Evolutionary conservation across 2,797 vertebrate genomes (phyloP).

Genomic region (Leptoclinus maculatus): DNA sequence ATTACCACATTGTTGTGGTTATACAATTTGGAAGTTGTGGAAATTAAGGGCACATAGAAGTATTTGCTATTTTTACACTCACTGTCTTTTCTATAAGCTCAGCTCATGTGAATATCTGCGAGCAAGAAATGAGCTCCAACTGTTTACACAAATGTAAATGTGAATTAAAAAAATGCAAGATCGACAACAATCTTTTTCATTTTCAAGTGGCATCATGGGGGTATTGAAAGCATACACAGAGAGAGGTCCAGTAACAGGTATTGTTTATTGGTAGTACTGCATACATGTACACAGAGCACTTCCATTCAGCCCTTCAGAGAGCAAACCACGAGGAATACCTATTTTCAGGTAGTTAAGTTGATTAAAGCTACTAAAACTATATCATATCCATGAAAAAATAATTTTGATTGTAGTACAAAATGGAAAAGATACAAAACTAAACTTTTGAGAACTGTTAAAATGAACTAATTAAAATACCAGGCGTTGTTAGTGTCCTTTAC

Average conservation of each 20-base stretch:
- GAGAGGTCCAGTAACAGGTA: constrained; percentile 58
- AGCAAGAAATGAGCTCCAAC: constrained; percentile 14
- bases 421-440: constrained; percentile 75
- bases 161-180: constrained; percentile 45
- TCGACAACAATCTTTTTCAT: background rate
- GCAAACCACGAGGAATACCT: constrained; percentile 60
- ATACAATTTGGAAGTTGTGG: background rate
- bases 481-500: constrained; percentile 61
- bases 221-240: constrained; percentile 16
- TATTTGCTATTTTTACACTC: constrained; percentile 5
- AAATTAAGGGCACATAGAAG: constrained; percentile 25
- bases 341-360: constrained; percentile 73
- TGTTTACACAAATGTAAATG: constrained; percentile 54
- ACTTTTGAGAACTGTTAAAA: constrained; percentile 63
- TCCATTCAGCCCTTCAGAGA: constrained; percentile 52
- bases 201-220: background rate
- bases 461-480: constrained; percentile 51
- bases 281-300: constrained; percentile 71
- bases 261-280: constrained; percentile 70
- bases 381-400: constrained; percentile 75
- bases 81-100: constrained; percentile 9
- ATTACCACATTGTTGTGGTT: background rate
- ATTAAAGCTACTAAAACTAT: constrained; percentile 78
- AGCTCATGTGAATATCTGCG: background rate
- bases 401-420: constrained; percentile 79